A percentile compares a stretch with the other conserved stretches of the same genome.
Evolutionary conservation across 2,113 vertebrate species (phyloP).

Genomic region (Larimichthys crocea): DNA sequence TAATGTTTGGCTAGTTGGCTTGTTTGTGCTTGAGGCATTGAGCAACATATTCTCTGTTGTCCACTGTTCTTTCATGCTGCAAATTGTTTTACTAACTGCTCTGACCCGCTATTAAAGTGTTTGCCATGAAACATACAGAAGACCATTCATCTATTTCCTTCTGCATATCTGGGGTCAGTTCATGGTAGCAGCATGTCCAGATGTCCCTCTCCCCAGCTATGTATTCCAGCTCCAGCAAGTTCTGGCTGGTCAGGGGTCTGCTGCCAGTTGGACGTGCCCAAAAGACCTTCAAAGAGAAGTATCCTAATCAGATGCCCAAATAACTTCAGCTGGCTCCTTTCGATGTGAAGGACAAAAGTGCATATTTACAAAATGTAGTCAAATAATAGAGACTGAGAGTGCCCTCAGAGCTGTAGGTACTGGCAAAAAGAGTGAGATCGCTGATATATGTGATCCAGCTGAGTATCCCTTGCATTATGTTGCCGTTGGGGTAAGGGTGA

Average conservation of each 20-base stretch:
- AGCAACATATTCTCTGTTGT: background rate
- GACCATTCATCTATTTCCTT: too few relatives aligned
- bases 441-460: background rate
- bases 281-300: too few relatives aligned
- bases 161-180: too few relatives aligned
- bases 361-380: background rate
- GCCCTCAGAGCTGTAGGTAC: background rate
- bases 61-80: background rate
- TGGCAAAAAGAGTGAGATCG: background rate
- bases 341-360: background rate
- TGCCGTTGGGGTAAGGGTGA: background rate
- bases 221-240: too few relatives aligned
- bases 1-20: background rate
- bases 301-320: too few relatives aligned
- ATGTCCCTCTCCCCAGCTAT: too few relatives aligned
- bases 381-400: too few relatives aligned
- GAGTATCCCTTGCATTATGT: background rate
- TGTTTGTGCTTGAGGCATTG: constrained; percentile 1
- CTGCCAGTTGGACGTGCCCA: too few relatives aligned
- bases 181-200: too few relatives aligned
- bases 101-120: background rate
- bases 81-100: background rate
- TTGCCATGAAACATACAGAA: too few relatives aligned
- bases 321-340: too few relatives aligned
- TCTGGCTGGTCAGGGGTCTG: too few relatives aligned